These are phyloP conservation scores for Porphyrio hochstetteri DNA, from an alignment of 2,113 vertebrate genomes.

Conservation along the genomic window DNA sequence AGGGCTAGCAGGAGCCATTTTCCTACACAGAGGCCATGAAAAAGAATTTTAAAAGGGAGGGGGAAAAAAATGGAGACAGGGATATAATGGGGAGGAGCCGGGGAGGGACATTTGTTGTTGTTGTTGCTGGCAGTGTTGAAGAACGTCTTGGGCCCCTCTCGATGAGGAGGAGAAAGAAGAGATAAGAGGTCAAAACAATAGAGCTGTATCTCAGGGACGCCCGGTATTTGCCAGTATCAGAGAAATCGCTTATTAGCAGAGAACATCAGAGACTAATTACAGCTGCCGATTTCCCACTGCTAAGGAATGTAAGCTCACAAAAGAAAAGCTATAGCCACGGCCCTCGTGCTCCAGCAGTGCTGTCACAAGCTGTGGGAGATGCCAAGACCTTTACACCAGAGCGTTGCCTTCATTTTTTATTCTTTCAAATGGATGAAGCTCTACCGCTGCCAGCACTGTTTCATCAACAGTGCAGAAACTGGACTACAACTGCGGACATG, in stretches of 20 bases:
- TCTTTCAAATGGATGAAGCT: constrained; percentile 3
- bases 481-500: rapidly evolving
- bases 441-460: neutral
- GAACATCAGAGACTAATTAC: constrained; percentile 55
- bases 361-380: constrained; percentile 44
- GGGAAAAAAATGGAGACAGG: neutral
- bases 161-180: neutral
- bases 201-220: neutral
- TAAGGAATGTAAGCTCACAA: constrained; percentile 46
- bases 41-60: no score
- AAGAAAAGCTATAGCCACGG: constrained; percentile 9
- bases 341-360: neutral
- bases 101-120: neutral
- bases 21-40: neutral
- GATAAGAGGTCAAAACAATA: constrained; percentile 31
- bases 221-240: neutral
- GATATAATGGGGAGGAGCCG: neutral
- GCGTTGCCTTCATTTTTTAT: neutral
- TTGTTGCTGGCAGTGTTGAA: neutral
- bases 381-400: constrained; percentile 56
- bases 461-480: neutral
- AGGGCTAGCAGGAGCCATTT: constrained; percentile 39
- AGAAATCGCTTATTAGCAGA: constrained; percentile 46
- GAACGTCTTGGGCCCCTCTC: neutral
- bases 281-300: constrained; percentile 26